Evolutionary conservation across 2,888 invertebrate genomes (phyloP), one percentile per base, ranked within the genome.

Genomic region (Ectemnius cavifrons): DNA sequence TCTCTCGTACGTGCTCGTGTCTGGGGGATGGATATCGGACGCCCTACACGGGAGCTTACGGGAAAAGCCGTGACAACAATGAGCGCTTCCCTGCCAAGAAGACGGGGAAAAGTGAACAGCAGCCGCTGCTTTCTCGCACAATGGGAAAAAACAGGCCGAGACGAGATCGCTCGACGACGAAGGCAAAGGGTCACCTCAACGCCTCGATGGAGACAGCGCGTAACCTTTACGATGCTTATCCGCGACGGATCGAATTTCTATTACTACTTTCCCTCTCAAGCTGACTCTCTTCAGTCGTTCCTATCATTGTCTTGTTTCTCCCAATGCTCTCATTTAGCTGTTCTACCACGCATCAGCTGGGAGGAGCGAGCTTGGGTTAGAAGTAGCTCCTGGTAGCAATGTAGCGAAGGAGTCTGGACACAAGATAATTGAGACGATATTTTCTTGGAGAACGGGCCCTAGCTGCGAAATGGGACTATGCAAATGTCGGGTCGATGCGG

Each of bases 31-130:
- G 37, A 69, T 27, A 59, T 23, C 27, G 58, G 49, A 46, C 52
- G 4, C 20, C 63, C 61, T 71, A 65, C 63, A 37, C 71, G 71
- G 61, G 63, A 63, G 37, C 37, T 76, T 76, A 68, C 47, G 69
- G 60, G 69, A 52, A 65, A 66, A 66, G 59, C 62, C 4, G 58
- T 13, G 68, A 37, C 65, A 71, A 79, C 73, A 79, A 79, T 79
- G 76, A 76, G 58, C 79, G 61, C 76, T 79, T 76, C 60, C 67
- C 46, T 59, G 64, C 68, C 46, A 71, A 79, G 79, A 67, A 66
- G 71, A 73, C n/a, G 16, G 52, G 52, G 63, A 59, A 73, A 58
- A 73, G 63, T 67, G 73, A 76, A 8, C 37, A 37, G 37, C n/a
- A n/a, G n/a, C n/a, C n/a, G n/a, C 37, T 8, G 37, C 37, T 37